Percentiles rank a stretch among this genome's conserved stretches.
Conservation (phyloP, 2,797 vertebrate genomes). For the Microcaecilia unicolor region DNA sequence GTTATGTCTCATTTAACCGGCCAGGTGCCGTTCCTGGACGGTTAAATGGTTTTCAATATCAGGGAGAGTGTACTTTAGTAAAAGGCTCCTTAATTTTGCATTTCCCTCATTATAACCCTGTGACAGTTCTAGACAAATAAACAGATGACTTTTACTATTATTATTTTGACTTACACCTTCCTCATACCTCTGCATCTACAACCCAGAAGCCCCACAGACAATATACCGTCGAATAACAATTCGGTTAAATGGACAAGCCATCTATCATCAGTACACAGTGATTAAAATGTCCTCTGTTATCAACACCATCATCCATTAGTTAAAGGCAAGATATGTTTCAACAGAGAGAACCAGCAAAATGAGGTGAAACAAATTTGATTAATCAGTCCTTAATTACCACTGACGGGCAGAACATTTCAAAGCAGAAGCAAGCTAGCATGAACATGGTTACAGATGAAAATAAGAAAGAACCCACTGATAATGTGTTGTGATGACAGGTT, state of each 20-base stretch:
- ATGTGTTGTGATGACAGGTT: neutral
- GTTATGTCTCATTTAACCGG: too few species aligned
- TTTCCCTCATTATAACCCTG: slow-evolving; percentile 1
- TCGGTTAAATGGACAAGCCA: slow-evolving; percentile 34
- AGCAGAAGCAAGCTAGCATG: neutral
- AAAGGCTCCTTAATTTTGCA: neutral
- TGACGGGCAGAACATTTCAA: slow-evolving; percentile 13
- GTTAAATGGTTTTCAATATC: too few species aligned
- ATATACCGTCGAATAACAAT: slow-evolving; percentile 33
- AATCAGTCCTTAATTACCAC: slow-evolving; percentile 33
- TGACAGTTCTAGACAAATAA: slow-evolving; percentile 1
- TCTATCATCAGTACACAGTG: slow-evolving; percentile 30
- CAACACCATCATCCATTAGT: slow-evolving; percentile 33
- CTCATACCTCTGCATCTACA: slow-evolving; percentile 12
- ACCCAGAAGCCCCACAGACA: slow-evolving; percentile 15
- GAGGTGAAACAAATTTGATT: slow-evolving; percentile 33
- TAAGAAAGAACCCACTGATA: neutral
- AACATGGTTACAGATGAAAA: slow-evolving; percentile 8
- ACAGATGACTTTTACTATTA: slow-evolving; percentile 1
- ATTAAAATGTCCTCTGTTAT: slow-evolving; percentile 51
- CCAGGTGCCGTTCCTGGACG: too few species aligned
- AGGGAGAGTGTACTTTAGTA: too few species aligned
- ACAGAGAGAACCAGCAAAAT: slow-evolving; percentile 18
- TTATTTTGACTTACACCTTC: neutral
- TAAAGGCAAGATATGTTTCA: slow-evolving; percentile 32